Conservation (phyloP, 2,888 invertebrate species). For the Capitulum mitella region DNA sequence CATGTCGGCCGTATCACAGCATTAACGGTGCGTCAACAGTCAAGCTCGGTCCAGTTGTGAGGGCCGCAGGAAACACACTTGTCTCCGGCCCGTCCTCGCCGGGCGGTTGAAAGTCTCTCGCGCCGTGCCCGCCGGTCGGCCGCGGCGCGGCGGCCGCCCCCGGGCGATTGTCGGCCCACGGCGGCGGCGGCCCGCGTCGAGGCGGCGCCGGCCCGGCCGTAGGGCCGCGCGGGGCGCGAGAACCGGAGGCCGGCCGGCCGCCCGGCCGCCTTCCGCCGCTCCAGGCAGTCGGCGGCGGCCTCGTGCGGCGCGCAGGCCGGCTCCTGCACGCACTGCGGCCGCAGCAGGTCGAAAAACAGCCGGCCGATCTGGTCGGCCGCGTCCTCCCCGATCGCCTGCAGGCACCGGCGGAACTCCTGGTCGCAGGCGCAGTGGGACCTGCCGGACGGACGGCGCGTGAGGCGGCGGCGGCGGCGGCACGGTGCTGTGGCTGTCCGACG, state of each 20-base stretch:
- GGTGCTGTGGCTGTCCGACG: too few relatives aligned
- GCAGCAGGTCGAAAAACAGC: not conserved
- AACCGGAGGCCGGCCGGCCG: not conserved
- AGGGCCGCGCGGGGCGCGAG: not conserved
- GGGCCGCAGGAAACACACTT: too few relatives aligned
- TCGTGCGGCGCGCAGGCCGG: not conserved
- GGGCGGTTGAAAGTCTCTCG: too few relatives aligned
- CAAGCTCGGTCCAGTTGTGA: too few relatives aligned
- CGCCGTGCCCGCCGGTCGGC: too few relatives aligned
- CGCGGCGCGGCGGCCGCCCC: too few relatives aligned
- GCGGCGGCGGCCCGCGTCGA: too few relatives aligned
- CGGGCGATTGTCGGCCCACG: too few relatives aligned
- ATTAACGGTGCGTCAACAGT: too few relatives aligned
- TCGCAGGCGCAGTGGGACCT: slow-evolving; percentile 71
- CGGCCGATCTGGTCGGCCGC: not conserved
- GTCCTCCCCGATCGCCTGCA: slow-evolving; percentile 45
- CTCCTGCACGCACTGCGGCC: not conserved
- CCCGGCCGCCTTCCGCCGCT: not conserved
- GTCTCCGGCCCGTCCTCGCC: too few relatives aligned
- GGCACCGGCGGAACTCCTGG: slow-evolving; percentile 59
- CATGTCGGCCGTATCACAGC: too few relatives aligned
- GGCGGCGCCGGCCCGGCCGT: too few relatives aligned
- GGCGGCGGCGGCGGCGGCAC: not conserved
- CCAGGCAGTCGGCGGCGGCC: not conserved
- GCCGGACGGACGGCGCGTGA: slow-evolving; percentile 36